These are phyloP conservation scores for Drosophila athabasca DNA, from an alignment of 1,140 invertebrate genomes.

Conservation along the genomic window DNA sequence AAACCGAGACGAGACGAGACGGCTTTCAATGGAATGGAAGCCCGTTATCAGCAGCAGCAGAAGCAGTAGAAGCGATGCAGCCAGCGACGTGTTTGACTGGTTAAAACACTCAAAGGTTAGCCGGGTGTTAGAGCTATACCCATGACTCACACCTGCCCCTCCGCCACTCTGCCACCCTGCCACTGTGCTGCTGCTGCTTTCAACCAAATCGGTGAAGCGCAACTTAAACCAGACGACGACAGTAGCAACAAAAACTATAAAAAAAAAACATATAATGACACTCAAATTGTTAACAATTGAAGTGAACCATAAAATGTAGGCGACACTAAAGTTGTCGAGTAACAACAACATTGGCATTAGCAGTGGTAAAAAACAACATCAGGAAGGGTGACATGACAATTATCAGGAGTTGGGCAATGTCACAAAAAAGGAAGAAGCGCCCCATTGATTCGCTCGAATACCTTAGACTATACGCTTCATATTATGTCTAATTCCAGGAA, in stretches of 20 bases:
- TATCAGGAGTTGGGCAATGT: not conserved
- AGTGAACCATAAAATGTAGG: slow-evolving; percentile 67
- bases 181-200: slow-evolving; percentile 3
- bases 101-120: slow-evolving; percentile 69
- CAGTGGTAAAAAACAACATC: slow-evolving; percentile 5
- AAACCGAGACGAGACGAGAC: slow-evolving; percentile 17
- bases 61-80: not conserved
- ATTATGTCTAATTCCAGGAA: too few species aligned
- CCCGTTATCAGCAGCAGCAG: slow-evolving; percentile 49
- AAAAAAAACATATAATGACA: slow-evolving; percentile 53
- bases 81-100: slow-evolving; percentile 61
- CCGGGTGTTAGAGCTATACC: slow-evolving; percentile 69
- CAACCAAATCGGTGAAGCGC: slow-evolving; percentile 48
- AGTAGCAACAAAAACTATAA: slow-evolving; percentile 15
- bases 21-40: slow-evolving; percentile 37
- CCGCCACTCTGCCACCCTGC: not conserved
- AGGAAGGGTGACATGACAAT: slow-evolving; percentile 37
- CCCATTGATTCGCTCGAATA: too few species aligned
- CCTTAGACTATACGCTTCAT: too few species aligned
- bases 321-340: slow-evolving; percentile 33
- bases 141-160: slow-evolving; percentile 69
- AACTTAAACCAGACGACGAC: slow-evolving; percentile 37
- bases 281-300: slow-evolving; percentile 59
- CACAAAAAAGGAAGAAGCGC: too few species aligned
- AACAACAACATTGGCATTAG: not conserved